These are phyloP conservation scores for Lucinisca nassula DNA, from an alignment of 2,888 invertebrate species.

Conservation along the genomic window DNA sequence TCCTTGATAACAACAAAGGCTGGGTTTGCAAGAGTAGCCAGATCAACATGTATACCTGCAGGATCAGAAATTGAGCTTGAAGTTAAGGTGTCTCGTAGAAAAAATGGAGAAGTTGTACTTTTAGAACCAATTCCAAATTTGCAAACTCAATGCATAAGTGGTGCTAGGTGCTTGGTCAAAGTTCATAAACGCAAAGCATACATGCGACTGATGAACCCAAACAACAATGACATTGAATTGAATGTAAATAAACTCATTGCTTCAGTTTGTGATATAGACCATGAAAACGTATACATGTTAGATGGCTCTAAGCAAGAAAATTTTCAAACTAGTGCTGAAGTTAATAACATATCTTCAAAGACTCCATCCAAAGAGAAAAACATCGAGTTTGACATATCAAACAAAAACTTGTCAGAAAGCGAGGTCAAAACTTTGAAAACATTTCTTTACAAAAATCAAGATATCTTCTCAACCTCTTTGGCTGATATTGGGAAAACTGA, in stretches of 20 bases:
- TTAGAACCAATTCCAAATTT: background rate
- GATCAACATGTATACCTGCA: background rate
- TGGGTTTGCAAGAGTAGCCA: conserved; percentile 19
- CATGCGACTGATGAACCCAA: background rate
- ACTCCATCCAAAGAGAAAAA: background rate
- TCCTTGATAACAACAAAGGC: background rate
- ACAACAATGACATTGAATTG: background rate
- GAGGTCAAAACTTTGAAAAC: background rate
- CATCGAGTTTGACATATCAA: background rate
- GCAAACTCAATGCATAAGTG: background rate
- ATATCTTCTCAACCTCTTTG: conserved; percentile 35
- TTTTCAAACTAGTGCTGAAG: background rate
- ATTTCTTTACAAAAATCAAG: conserved; percentile 17
- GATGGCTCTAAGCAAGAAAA: background rate
- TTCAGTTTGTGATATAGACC: background rate
- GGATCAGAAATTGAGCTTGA: background rate
- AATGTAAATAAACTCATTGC: background rate
- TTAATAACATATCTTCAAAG: background rate
- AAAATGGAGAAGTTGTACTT: background rate
- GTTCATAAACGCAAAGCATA: background rate
- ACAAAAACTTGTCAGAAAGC: background rate
- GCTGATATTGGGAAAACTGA: conserved; percentile 33
- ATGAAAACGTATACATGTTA: background rate
- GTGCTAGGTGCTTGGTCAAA: background rate
- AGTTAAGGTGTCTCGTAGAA: background rate